Base-by-base conservation (phyloP, 2,888 invertebrate genomes). In the Rhagium mordax region DNA sequence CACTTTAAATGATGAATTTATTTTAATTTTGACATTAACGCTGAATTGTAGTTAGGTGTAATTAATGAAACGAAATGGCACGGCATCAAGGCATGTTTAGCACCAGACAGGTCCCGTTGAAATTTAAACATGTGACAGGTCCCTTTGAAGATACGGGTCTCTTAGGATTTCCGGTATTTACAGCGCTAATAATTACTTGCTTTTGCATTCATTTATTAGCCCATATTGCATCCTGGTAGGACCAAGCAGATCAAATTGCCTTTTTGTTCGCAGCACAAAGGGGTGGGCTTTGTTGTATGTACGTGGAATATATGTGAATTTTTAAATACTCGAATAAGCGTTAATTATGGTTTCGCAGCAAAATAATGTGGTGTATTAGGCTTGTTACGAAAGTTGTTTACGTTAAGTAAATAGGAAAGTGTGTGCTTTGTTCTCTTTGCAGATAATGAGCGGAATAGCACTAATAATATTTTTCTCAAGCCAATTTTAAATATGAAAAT, bases 211-310 rank as follows among this genome's bases (percentile, higher is more conserved):
- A 71, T 71, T 61, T 66, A 71, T 71, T 71, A 71, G 71, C 59
- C 51, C 72, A 59, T 64, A 64, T 68, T 53, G 72, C 72, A 59
- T 72, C 72, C 72, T 72, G 72, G 33, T 57, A 33, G 33, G 10
- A 16, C 16, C 57, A 59, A 59, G 20, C 16, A 48, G 47, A 61
- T 61, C 61, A n/a, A 10, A 41, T 61, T 61, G 20, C 61, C 47
- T 29, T 61, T 16, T 41, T 20, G 61, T 61, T 47, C 10, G 47
- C 16, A 20, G 7, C n/a, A 27, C 33, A 57, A 27, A 24, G 27
- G 21, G 24, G 51, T 7, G 0, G 13, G 21, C 2, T 24, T 20
- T 20, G n/a, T 1, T 24, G 13, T 20, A 21, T 24, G 20, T 53
- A 13, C 53, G 13, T 21, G 53, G 7, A 18, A 24, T 21, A 8